Evolutionary conservation across 92 coral and sea anemone species (phyloP).

Genomic region (Muricea muricata): DNA sequence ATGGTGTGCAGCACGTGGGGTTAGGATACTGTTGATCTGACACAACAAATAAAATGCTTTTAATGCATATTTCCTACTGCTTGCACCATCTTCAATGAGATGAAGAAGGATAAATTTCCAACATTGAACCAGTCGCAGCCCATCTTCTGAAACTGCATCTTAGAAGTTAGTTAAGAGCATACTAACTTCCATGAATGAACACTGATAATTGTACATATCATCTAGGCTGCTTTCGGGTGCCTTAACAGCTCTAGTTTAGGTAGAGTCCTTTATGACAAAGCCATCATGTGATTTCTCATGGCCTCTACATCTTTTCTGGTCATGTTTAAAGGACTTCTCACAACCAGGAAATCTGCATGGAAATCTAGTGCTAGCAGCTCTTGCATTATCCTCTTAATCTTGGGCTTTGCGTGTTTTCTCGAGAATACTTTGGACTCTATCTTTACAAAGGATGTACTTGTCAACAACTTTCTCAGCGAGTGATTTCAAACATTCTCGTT

Average conservation of each 20-base stretch:
- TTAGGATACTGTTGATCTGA: constrained; percentile 19
- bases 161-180: neutral
- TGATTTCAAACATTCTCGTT: constrained; percentile 21
- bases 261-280: constrained; percentile 8
- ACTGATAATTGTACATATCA: constrained; percentile 33
- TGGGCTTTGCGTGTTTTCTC: constrained; percentile 19
- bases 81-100: constrained; percentile 21
- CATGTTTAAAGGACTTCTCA: constrained; percentile 28
- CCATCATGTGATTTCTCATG: constrained; percentile 8
- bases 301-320: constrained; percentile 13
- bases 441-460: constrained; percentile 21
- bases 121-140: constrained; percentile 18
- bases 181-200: constrained; percentile 12
- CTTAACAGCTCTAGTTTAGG: too few species aligned
- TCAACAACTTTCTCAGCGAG: constrained; percentile 24
- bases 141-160: constrained; percentile 23
- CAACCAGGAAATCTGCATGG: constrained; percentile 38
- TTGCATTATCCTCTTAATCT: neutral
- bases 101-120: constrained; percentile 24
- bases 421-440: constrained; percentile 24
- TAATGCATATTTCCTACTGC: constrained; percentile 38
- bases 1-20: constrained; percentile 29
- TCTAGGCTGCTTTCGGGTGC: too few species aligned
- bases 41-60: constrained; percentile 30
- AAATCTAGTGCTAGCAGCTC: neutral